These are phyloP conservation scores for Argya squamiceps DNA, from an alignment of 2,797 vertebrate genomes.

Conservation along the genomic window DNA sequence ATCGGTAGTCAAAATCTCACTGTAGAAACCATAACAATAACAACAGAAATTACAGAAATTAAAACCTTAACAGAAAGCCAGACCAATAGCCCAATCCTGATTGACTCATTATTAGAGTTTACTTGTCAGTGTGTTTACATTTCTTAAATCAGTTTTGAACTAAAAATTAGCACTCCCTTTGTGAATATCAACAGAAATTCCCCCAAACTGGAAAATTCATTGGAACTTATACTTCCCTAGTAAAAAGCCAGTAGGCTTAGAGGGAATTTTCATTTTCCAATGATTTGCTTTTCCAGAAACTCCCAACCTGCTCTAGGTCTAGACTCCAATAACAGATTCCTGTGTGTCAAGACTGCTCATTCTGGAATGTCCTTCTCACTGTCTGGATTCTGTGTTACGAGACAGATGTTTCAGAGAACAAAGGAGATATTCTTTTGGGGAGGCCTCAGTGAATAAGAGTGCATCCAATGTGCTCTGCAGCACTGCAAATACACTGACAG, in stretches of 20 bases:
- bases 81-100: accelerated
- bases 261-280: background rate
- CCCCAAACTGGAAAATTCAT: accelerated
- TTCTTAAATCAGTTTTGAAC: background rate
- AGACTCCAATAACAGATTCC: background rate
- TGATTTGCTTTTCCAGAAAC: background rate
- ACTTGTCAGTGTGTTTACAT: accelerated
- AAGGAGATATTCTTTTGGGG: accelerated
- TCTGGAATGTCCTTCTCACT: accelerated
- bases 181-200: background rate
- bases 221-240: background rate
- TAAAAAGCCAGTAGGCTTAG: background rate
- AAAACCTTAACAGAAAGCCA: background rate
- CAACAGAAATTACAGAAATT: background rate
- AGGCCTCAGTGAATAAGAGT: accelerated
- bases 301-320: background rate
- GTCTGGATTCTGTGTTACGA: background rate
- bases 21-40: background rate
- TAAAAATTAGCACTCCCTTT: accelerated
- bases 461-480: background rate
- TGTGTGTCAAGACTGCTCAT: accelerated
- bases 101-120: background rate
- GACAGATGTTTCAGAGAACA: background rate
- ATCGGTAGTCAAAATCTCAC: background rate
- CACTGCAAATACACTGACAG: background rate